A percentile compares a stretch with the other conserved stretches of the same genome.
phyloP scores from a whole-genome alignment of 2,113 vertebrate genomes.

The Myrmophylax atrothorax region DNA sequence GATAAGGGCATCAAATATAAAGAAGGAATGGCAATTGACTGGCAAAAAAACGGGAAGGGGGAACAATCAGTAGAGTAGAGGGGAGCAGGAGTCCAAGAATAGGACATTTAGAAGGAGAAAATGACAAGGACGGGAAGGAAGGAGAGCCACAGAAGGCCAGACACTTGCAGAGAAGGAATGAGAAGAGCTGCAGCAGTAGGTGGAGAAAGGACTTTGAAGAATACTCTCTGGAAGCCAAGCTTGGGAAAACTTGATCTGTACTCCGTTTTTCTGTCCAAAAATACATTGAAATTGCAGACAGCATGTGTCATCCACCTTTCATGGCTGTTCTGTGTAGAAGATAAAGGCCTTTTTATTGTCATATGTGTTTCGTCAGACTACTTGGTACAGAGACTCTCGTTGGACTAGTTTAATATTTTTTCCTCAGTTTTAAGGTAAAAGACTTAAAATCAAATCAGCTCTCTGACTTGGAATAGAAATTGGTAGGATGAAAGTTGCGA shows the following conservation, averaged over 20 bases:
- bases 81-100: background rate
- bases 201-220: background rate
- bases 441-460: background rate
- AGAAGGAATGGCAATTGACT: background rate
- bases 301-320: background rate
- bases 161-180: background rate
- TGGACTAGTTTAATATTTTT: background rate
- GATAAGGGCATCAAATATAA: background rate
- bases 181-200: background rate
- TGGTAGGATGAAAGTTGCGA: background rate
- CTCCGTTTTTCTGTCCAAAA: background rate
- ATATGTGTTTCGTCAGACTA: background rate
- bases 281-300: background rate
- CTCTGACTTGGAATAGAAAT: background rate
- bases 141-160: background rate
- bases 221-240: background rate
- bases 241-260: background rate
- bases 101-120: background rate
- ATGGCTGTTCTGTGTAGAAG: background rate
- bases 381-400: background rate
- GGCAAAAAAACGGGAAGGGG: background rate
- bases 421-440: background rate
- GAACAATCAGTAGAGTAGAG: background rate
- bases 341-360: background rate
- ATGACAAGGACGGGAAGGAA: accelerated